Base-by-base conservation (phyloP, 2,888 invertebrate species). In the Empis livida region DNA sequence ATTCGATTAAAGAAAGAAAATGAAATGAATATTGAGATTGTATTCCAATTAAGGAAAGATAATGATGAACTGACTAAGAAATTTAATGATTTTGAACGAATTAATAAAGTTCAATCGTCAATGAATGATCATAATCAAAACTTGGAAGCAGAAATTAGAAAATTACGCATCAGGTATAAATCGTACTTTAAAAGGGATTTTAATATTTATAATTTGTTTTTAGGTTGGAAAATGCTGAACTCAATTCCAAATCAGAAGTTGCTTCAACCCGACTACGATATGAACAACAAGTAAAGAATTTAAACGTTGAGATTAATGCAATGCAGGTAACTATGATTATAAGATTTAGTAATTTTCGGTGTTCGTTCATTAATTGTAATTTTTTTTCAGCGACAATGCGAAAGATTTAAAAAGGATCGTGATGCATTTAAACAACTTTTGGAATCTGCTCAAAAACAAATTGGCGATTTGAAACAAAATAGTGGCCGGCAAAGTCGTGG, bases 361-460 rank as follows among this genome's bases (percentile, higher is more conserved):
- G n/a, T n/a, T n/a, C n/a, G n/a, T n/a, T n/a, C n/a, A 27, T 8
- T 27, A 9, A 8, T 13, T 35, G 5, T 8, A 13, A 13, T 35
- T 35, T 35, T 13, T n/a, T 35, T 55, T 37, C 42, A 69, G 67
- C 61, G 70, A 5, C 68, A 70, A 61, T 69, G 69, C 49, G 71
- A 70, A 53, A 76, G 88, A 57, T 90, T 91, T 63, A 87, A 88
- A 62, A 75, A 89, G 50, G 93, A 93, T 67, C 76, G 90, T 46
- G 92, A 93, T 62, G 84, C 85, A 45, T 91, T 87, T 61, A 87
- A 88, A 55, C 89, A 91, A 62, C 88, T 93, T 83, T 66, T 92
- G 38, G 90, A 91, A 61, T 82, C 84, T 11, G 87, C 91, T 1
- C 90, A 91, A 63, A 85, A 85, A 67, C 82, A 84, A 35, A 84